Conservation (phyloP, 2,113 vertebrate genomes). For the Carassius gibelio region DNA sequence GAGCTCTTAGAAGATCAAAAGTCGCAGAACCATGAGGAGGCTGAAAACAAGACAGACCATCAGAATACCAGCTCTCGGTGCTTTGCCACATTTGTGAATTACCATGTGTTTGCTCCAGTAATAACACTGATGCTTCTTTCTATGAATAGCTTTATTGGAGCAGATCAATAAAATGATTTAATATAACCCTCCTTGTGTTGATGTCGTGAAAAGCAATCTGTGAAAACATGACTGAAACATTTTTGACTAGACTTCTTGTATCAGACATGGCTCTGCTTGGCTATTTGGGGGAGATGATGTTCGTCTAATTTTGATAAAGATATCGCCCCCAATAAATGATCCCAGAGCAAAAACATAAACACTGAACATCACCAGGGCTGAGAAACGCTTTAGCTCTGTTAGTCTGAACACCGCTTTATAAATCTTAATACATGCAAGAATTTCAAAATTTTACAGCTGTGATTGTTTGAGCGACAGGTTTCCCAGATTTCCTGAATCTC, state of each 20-base stretch:
- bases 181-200: not conserved
- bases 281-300: too few species aligned
- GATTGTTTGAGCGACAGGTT: slow-evolving; percentile 31
- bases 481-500: slow-evolving; percentile 89
- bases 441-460: not conserved
- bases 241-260: not conserved
- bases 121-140: not conserved
- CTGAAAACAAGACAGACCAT: slow-evolving; percentile 68
- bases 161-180: not conserved
- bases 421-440: not conserved
- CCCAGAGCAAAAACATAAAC: not conserved
- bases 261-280: not conserved
- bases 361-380: not conserved
- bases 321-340: too few species aligned
- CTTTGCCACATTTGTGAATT: not conserved
- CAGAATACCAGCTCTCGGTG: not conserved
- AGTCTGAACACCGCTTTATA: too few species aligned
- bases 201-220: not conserved
- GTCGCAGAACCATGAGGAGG: slow-evolving; percentile 88
- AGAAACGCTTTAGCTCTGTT: too few species aligned
- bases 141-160: too few species aligned
- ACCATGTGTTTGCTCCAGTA: not conserved
- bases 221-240: not conserved
- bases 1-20: slow-evolving; percentile 71
- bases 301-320: too few species aligned